Conservation (phyloP, 2,113 vertebrate genomes). For the Litocranius walleri region DNA sequence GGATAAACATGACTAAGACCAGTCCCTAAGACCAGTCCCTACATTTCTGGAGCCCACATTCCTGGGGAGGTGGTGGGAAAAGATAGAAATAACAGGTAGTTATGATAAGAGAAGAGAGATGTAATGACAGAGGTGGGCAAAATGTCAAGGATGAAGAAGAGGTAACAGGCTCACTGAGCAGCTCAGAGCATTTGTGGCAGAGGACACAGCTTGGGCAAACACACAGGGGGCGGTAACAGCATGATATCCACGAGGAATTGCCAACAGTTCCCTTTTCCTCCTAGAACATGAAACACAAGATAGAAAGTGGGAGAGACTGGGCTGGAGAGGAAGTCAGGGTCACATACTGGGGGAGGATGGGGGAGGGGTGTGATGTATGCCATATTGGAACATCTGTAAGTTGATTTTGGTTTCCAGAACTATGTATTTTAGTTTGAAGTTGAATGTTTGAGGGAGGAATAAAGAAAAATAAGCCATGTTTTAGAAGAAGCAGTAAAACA, state of each 20-base stretch:
- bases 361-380: accelerated
- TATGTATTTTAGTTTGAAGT: not conserved
- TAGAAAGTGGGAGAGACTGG: not conserved
- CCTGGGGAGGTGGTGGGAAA: not conserved
- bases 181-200: not conserved
- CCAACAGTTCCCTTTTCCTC: not conserved
- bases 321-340: not conserved
- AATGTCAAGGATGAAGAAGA: not conserved
- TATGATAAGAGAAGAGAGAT: not conserved
- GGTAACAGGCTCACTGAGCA: not conserved
- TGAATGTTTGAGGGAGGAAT: not conserved
- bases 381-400: not conserved
- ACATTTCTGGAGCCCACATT: not conserved
- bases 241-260: not conserved
- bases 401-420: not conserved
- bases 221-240: not conserved
- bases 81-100: not conserved
- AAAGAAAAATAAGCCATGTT: not conserved
- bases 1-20: not conserved
- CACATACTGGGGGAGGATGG: accelerated
- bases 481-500: not conserved
- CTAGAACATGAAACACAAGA: not conserved
- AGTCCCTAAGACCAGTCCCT: not conserved
- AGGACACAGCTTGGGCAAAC: not conserved
- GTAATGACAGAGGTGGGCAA: not conserved